These are phyloP conservation scores for Pterostichus niger DNA, from an alignment of 2,888 invertebrate genomes.

Conservation along the genomic window DNA sequence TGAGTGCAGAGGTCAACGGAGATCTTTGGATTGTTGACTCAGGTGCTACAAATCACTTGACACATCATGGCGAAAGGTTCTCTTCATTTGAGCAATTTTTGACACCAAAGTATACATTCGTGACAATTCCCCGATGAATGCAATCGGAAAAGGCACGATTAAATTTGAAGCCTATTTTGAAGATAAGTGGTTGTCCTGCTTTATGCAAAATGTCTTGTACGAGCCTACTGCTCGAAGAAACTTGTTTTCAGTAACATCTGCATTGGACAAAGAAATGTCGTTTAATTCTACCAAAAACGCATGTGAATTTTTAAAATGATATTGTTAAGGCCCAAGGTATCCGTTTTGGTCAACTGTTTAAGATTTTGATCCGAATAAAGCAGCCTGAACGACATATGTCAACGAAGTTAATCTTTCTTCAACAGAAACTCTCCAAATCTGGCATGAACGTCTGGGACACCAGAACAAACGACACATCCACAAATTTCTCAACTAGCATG, in stretches of 20 bases:
- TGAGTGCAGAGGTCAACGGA: slow-evolving; percentile 9
- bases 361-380: slow-evolving; percentile 37
- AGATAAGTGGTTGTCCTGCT: slow-evolving; percentile 11
- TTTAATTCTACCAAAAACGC: slow-evolving; percentile 26
- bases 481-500: no score
- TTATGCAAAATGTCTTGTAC: background rate
- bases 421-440: slow-evolving; percentile 45
- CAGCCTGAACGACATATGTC: background rate
- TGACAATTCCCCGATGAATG: no score
- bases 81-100: slow-evolving; percentile 45
- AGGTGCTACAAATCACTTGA: slow-evolving; percentile 58
- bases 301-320: slow-evolving; percentile 55
- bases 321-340: slow-evolving; percentile 46
- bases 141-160: slow-evolving; percentile 42
- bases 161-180: slow-evolving; percentile 35
- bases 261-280: slow-evolving; percentile 48
- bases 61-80: slow-evolving; percentile 48
- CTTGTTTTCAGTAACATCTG: slow-evolving; percentile 58
- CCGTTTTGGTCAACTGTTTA: slow-evolving; percentile 8
- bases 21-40: slow-evolving; percentile 52
- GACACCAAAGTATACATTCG: slow-evolving; percentile 46
- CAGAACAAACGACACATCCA: slow-evolving; percentile 67
- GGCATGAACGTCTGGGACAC: slow-evolving; percentile 67
- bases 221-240: slow-evolving; percentile 47
- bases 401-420: background rate